Evolutionary conservation across 2,888 invertebrate genomes (phyloP), one percentile per base, ranked within the genome.

Genomic region (Junonia oenone): DNA sequence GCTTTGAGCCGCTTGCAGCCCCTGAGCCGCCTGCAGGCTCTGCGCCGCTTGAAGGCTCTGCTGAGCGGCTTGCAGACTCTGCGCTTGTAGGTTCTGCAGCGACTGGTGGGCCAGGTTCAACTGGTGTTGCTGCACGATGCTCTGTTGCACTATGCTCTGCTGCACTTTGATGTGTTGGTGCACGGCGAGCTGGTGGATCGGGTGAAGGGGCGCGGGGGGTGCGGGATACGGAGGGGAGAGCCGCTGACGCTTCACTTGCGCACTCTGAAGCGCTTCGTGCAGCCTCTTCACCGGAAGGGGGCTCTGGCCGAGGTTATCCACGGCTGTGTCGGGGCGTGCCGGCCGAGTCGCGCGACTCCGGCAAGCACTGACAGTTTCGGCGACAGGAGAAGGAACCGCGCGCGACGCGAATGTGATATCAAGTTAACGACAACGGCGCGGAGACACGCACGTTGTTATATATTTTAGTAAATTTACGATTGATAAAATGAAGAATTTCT

Each of bases 161-260:
- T 88, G 88, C 80, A 86, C 87, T 73, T 87, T 86, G 73, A 84
- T 85, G 69, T 86, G 86, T 72, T 87, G 89, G 72, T 89, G 88
- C 71, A 87, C 87, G 29, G 87, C 88, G 61, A 88, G 83, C 68
- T 87, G 88, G 59, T 88, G 87, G 62, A 86, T 87, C 33, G 85
- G 87, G 68, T 86, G 89, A 59, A 87, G 84, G 69, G 79, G 75
- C 58, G 79, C 63, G 66, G 86, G 80, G 73, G 86, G 88, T 78
- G 91, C 82, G 85, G 91, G 91, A 83, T 91, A 92, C 75, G 90
- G 88, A 66, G 90, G 91, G 79, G 90, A 88, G 83, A 92, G 91
- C 83, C 91, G 91, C 91, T 92, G 92, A 74, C 92, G 91, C 90
- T 92, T 91, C 83, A 90, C 91, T 83, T 90, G 90, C 75, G 90